Evolutionary conservation across 2,888 invertebrate species (phyloP).

Genomic region (Cantharis lateralis): DNA sequence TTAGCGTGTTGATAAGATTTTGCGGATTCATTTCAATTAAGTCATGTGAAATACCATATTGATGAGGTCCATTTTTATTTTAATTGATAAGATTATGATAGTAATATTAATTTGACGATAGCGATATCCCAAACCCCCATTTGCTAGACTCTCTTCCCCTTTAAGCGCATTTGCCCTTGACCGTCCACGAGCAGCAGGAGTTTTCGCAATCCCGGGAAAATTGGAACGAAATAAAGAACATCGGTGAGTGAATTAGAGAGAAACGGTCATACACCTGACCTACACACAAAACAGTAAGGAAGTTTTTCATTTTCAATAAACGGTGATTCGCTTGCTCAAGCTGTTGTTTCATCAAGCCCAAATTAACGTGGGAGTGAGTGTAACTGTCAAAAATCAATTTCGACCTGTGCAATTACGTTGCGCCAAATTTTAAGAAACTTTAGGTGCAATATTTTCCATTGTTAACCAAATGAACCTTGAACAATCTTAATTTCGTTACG

Average conservation of each 20-base stretch:
- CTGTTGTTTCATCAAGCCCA: neutral
- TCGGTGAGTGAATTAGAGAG: slow-evolving; percentile 4
- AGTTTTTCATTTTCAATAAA: neutral
- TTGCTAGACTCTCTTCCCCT: slow-evolving; percentile 18
- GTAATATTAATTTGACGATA: neutral
- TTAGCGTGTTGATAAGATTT: slow-evolving; percentile 20
- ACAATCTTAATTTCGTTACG: slow-evolving; percentile 8
- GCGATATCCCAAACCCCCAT: neutral
- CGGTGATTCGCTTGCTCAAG: neutral
- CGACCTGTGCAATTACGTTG: neutral
- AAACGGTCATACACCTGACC: slow-evolving; percentile 3
- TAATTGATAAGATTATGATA: neutral
- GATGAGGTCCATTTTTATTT: neutral
- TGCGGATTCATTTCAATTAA: neutral
- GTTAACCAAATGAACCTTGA: slow-evolving; percentile 12
- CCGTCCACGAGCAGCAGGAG: slow-evolving; percentile 31
- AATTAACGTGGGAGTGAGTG: neutral
- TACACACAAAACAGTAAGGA: neutral
- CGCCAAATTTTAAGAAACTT: neutral
- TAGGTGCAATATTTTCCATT: neutral
- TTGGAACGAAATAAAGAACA: slow-evolving; percentile 6
- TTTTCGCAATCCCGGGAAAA: slow-evolving; percentile 30
- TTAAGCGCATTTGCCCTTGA: slow-evolving; percentile 28
- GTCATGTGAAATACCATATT: neutral
- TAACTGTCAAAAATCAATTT: neutral